Conservation (phyloP, 1,140 invertebrate species). For the Drosophila athabasca region DNA sequence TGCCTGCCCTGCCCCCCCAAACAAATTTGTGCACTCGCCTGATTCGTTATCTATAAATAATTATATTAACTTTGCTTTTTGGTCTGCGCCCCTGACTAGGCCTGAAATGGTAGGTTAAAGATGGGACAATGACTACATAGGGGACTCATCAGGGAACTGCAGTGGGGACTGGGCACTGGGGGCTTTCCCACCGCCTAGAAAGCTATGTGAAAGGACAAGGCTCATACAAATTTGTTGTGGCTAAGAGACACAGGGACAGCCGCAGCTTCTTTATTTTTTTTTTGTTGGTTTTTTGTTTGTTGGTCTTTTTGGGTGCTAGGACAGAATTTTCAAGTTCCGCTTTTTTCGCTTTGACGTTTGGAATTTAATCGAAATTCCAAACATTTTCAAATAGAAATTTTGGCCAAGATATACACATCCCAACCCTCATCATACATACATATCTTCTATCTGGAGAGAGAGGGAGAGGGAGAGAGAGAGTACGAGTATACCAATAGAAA, state of each 20-base stretch:
- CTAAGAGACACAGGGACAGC: constrained; percentile 8
- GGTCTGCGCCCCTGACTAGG: constrained; percentile 39
- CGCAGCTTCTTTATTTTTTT: not conserved
- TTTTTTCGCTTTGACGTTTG: constrained; percentile 27
- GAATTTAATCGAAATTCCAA: constrained; percentile 69
- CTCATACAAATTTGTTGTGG: constrained; percentile 53
- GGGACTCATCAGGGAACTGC: constrained; percentile 32
- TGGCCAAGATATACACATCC: constrained; percentile 19
- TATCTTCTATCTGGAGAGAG: not conserved
- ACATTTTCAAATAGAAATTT: constrained; percentile 58
- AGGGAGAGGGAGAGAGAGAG: too few species aligned
- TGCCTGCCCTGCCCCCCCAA: not conserved
- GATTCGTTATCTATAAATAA: constrained; percentile 80
- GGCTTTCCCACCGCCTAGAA: constrained; percentile 30
- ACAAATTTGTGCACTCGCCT: constrained; percentile 75
- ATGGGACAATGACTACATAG: constrained; percentile 16
- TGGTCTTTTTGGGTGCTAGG: not conserved
- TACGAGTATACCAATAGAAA: not conserved
- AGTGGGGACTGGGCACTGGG: constrained; percentile 7
- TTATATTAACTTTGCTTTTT: constrained; percentile 80
- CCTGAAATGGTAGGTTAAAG: constrained; percentile 4
- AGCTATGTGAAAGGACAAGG: constrained; percentile 14
- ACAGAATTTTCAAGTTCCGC: constrained; percentile 24
- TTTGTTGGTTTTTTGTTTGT: not conserved
- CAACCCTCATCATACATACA: not conserved